Conservation (phyloP, 2,113 vertebrate genomes). For the Tragulus kanchil region DNA sequence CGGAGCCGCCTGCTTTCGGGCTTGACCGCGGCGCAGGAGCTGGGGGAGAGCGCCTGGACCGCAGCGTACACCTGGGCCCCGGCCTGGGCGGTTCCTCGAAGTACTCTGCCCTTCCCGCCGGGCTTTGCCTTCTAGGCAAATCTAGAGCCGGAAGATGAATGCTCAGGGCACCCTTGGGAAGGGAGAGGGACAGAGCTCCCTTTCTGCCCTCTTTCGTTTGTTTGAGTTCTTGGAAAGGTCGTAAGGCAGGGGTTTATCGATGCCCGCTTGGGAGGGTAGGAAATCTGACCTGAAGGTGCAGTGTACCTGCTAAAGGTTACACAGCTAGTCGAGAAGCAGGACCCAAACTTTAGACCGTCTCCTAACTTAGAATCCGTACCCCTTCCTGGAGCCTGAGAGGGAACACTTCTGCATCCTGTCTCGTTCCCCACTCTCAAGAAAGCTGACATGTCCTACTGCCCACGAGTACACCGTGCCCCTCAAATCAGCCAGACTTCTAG, state of each 20-base stretch:
- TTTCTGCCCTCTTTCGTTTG: not conserved
- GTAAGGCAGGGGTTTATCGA: not conserved
- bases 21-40: not conserved
- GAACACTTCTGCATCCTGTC: not conserved
- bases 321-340: not conserved
- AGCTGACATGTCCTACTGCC: not conserved
- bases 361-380: not conserved
- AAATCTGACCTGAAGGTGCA: not conserved
- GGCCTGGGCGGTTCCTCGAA: not conserved
- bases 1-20: not conserved
- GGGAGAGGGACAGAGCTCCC: not conserved
- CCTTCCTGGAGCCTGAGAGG: not conserved
- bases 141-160: not conserved
- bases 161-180: not conserved
- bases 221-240: not conserved
- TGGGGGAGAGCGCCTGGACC: not conserved
- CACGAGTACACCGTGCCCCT: too few species aligned
- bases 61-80: rapidly evolving
- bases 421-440: not conserved
- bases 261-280: not conserved
- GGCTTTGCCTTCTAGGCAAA: not conserved
- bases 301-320: not conserved
- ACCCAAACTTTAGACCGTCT: not conserved
- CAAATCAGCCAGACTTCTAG: not conserved
- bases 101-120: not conserved